Evolutionary conservation across 2,113 vertebrate species (phyloP).

Genomic region (Pavo muticus): DNA sequence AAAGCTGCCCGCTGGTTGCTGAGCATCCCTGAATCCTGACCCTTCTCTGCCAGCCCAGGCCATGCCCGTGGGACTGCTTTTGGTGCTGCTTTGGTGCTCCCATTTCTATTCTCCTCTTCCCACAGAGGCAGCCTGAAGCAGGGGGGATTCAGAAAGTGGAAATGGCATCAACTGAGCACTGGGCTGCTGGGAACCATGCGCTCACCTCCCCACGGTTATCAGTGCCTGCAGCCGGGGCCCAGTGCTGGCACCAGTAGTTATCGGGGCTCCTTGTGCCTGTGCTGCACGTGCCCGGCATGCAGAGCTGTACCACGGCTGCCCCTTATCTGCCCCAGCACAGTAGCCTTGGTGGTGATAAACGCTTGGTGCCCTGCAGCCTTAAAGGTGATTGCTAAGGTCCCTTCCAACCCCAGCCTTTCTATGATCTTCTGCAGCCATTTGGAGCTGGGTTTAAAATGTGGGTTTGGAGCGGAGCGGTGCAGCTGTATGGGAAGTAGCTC

Average conservation of each 20-base stretch:
- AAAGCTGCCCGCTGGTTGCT: fast-evolving
- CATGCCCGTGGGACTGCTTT: fast-evolving
- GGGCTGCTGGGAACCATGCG: fast-evolving
- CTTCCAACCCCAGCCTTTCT: neutral
- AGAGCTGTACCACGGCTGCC: neutral
- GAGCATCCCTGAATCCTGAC: fast-evolving
- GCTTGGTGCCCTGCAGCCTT: neutral
- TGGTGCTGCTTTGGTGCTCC: neutral
- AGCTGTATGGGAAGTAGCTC: neutral
- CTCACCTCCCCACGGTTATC: neutral
- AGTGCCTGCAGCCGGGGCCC: neutral
- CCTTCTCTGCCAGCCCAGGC: neutral
- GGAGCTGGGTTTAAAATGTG: neutral
- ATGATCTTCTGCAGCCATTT: too few relatives aligned
- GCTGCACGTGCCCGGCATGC: neutral
- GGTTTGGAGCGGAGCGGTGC: fast-evolving
- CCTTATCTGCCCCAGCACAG: neutral
- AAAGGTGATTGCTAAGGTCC: too few relatives aligned
- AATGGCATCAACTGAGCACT: neutral
- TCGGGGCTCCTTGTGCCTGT: neutral
- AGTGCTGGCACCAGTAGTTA: neutral
- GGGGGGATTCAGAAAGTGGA: neutral
- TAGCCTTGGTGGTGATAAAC: neutral
- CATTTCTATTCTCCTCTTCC: neutral
- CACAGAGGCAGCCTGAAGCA: fast-evolving